Evolutionary conservation across 2,888 invertebrate genomes (phyloP).

Genomic region (Pollenia labialis): DNA sequence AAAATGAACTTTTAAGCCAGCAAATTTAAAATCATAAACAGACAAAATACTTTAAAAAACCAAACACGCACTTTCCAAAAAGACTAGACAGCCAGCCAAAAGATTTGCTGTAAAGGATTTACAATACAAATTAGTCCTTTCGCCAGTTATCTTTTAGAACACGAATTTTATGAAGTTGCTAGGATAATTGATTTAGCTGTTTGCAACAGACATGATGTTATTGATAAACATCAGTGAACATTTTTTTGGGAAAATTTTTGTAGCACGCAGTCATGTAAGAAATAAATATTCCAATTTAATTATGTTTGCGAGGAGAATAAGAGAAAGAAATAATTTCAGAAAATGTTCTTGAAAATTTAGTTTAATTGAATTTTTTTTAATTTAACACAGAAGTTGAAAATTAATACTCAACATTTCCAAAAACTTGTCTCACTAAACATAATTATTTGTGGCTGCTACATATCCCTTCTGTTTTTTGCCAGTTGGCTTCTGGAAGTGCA

Average conservation of each 20-base stretch:
- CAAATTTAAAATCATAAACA: not conserved
- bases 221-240: slow-evolving; percentile 25
- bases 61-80: slow-evolving; percentile 12
- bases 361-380: too few relatives aligned
- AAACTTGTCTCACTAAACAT: too few relatives aligned
- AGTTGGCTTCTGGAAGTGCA: too few relatives aligned
- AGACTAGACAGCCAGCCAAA: slow-evolving; percentile 1
- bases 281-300: not conserved
- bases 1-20: not conserved
- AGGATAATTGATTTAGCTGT: slow-evolving; percentile 47
- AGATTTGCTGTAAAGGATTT: not conserved
- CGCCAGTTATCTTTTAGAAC: slow-evolving; percentile 8
- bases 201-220: not conserved
- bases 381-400: too few relatives aligned
- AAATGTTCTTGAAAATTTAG: too few relatives aligned
- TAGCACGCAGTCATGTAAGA: not conserved
- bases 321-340: not conserved
- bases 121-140: not conserved
- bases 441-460: too few relatives aligned
- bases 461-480: too few relatives aligned
- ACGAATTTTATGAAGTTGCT: slow-evolving; percentile 41
- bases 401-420: too few relatives aligned
- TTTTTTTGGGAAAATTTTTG: slow-evolving; percentile 2
- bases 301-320: slow-evolving; percentile 4
- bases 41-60: not conserved